phyloP scores from a whole-genome alignment of 2,888 invertebrate species.

The Drosophila flavopinicola region DNA sequence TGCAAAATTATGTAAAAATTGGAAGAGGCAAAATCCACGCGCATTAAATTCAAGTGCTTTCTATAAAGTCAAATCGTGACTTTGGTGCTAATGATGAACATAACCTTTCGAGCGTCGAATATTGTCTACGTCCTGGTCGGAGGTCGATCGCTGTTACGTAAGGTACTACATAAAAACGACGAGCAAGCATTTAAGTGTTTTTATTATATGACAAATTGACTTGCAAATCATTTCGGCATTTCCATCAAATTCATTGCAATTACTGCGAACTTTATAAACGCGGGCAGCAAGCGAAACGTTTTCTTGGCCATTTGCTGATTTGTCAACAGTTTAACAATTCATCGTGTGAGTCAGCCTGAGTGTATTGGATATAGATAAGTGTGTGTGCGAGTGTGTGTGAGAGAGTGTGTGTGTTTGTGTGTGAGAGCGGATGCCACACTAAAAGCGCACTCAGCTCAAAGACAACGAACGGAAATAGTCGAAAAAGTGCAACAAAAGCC shows the following conservation, averaged over 20 bases:
- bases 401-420: constrained; percentile 17
- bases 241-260: constrained; percentile 44
- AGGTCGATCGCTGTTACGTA: constrained; percentile 18
- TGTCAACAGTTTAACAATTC: constrained; percentile 42
- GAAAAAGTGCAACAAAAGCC: constrained; percentile 57
- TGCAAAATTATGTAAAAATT: constrained; percentile 72
- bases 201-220: constrained; percentile 73
- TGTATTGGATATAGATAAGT: not conserved
- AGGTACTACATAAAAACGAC: constrained; percentile 3
- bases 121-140: constrained; percentile 10
- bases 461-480: constrained; percentile 79
- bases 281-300: constrained; percentile 13
- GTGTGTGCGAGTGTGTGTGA: constrained; percentile 11
- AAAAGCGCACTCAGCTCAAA: constrained; percentile 81
- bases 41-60: constrained; percentile 80
- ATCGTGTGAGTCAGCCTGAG: not conserved
- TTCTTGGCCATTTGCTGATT: constrained; percentile 39
- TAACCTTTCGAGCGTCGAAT: constrained; percentile 42
- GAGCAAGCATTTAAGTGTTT: constrained; percentile 39
- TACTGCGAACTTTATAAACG: constrained; percentile 46
- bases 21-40: constrained; percentile 65
- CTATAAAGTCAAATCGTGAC: constrained; percentile 82
- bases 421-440: constrained; percentile 74
- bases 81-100: constrained; percentile 77
- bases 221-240: constrained; percentile 66